Percentiles rank a stretch among this genome's conserved stretches.
Evolutionary conservation across 2,888 invertebrate species (phyloP).

Genomic region (Eristalis tenax): DNA sequence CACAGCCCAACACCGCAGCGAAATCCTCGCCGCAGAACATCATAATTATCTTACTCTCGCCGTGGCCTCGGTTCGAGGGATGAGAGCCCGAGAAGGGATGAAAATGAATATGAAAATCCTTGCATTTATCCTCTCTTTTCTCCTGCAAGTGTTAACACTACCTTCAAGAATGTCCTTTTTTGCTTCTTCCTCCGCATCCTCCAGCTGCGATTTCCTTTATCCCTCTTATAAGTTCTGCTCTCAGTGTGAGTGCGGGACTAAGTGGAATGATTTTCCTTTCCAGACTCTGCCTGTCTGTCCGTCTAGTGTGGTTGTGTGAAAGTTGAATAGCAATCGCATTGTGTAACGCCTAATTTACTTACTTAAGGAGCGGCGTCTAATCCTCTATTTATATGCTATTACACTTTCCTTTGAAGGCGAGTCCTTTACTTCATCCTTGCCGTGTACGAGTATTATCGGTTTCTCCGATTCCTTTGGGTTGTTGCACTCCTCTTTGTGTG

Average conservation of each 20-base stretch:
- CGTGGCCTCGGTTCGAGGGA: not conserved
- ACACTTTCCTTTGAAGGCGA: slow-evolving; percentile 53
- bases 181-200: not conserved
- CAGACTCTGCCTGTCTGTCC: not conserved
- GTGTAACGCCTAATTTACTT: slow-evolving; percentile 68
- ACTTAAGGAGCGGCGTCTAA: slow-evolving; percentile 58
- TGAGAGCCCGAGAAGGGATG: not conserved
- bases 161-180: slow-evolving; percentile 44
- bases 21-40: slow-evolving; percentile 27
- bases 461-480: slow-evolving; percentile 32
- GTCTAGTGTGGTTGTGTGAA: not conserved
- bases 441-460: not conserved
- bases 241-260: not conserved
- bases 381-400: slow-evolving; percentile 65
- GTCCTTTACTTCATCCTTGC: slow-evolving; percentile 41
- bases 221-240: slow-evolving; percentile 24
- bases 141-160: slow-evolving; percentile 46
- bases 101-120: slow-evolving; percentile 24
- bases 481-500: slow-evolving; percentile 43
- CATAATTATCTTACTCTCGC: slow-evolving; percentile 50
- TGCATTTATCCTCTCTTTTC: slow-evolving; percentile 8
- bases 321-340: slow-evolving; percentile 53
- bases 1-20: slow-evolving; percentile 11
- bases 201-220: slow-evolving; percentile 33
- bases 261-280: slow-evolving; percentile 1